Percentiles rank a stretch among this genome's conserved stretches.
Evolutionary conservation across 2,113 vertebrate species (phyloP).

Genomic region (Nestor notabilis): DNA sequence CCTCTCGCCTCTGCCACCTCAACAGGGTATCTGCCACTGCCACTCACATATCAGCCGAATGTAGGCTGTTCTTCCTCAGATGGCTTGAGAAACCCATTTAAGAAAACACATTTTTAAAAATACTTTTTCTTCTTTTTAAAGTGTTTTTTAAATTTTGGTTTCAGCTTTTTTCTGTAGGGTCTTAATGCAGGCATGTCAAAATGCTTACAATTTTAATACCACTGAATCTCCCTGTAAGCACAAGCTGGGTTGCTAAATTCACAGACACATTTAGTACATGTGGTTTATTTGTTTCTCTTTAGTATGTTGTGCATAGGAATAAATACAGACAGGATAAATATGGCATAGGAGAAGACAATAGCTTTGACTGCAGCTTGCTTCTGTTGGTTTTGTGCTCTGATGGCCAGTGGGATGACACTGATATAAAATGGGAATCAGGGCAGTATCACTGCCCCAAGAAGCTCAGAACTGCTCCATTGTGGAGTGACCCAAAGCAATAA

Average conservation of each 20-base stretch:
- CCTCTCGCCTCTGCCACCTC: background rate
- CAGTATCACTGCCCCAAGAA: background rate
- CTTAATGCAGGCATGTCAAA: background rate
- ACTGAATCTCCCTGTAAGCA: background rate
- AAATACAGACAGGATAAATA: background rate
- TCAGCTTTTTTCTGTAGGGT: background rate
- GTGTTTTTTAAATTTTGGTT: background rate
- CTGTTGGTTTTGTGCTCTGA: background rate
- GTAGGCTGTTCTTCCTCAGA: background rate
- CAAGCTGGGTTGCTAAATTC: background rate
- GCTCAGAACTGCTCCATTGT: too few species aligned
- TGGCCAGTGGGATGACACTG: background rate
- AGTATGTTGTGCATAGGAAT: background rate
- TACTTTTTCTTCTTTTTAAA: background rate
- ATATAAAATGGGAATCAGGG: background rate
- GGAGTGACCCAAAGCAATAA: background rate
- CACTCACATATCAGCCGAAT: background rate
- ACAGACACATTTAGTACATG: background rate
- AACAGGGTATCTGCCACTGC: background rate
- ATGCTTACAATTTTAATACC: background rate
- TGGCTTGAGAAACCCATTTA: background rate
- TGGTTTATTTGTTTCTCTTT: background rate
- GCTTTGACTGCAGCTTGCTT: background rate
- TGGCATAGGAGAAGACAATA: background rate
- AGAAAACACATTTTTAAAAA: background rate